Evolutionary conservation across 2,113 vertebrate species (phyloP).

Genomic region (Canis aureus): DNA sequence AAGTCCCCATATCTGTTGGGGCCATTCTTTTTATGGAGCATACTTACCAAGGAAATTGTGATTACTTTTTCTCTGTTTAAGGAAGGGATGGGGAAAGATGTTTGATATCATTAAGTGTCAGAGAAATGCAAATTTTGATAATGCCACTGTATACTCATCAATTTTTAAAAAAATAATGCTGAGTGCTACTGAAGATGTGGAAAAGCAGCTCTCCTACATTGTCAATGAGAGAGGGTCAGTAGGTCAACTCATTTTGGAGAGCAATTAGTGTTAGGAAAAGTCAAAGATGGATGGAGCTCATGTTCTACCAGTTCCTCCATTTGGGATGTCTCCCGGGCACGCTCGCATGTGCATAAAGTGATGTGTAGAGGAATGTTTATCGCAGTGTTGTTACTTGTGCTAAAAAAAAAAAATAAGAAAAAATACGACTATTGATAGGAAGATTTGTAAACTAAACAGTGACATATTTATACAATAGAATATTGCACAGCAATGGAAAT

Average conservation of each 20-base stretch:
- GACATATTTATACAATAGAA: background rate
- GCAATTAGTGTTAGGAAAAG: background rate
- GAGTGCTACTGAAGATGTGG: background rate
- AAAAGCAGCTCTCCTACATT: background rate
- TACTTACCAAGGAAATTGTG: conserved; percentile 30
- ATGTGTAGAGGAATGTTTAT: background rate
- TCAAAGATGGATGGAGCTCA: background rate
- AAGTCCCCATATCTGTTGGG: background rate
- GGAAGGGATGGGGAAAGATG: conserved; percentile 41
- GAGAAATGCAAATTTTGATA: conserved; percentile 44
- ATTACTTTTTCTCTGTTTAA: conserved; percentile 50
- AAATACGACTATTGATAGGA: background rate
- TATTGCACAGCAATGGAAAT: background rate
- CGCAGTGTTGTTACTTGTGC: background rate
- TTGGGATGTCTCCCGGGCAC: background rate
- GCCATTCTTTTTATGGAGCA: background rate
- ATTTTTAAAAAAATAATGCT: background rate
- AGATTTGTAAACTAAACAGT: background rate
- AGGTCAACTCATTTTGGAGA: background rate
- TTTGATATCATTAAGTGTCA: conserved; percentile 12
- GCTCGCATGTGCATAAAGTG: background rate
- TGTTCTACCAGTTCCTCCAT: background rate
- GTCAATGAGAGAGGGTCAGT: background rate
- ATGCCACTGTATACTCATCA: background rate
- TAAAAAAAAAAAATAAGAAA: background rate